Evolutionary conservation across 2,113 vertebrate genomes (phyloP), one percentile per base, ranked within the genome.

Genomic region (Megalops atlanticus): DNA sequence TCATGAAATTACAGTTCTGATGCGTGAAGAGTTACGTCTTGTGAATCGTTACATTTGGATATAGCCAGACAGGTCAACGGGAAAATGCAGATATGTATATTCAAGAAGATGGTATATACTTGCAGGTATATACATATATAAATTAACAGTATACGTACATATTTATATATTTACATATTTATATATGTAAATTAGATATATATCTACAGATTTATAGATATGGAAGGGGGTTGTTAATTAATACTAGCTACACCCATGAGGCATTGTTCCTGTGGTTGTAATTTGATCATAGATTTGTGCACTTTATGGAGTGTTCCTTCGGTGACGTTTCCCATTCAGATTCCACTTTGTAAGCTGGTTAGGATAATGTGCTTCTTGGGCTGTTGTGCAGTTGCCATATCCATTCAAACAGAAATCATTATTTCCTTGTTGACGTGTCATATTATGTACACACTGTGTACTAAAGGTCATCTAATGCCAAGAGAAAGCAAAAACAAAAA

Each of bases 201-300:
- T 31, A 64, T 64, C 31, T 27, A n/a, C 11, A 64, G 72, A 31
- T 43, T 71, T 68, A n/a, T 41, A 41, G 52, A 35, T 71, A 71
- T 72, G 68, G 41, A 72, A 79, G 54, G 78, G 36, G 69, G 49
- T 58, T 58, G 35, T 35, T 10, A 18, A 80, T 80, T 47, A n/a
- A n/a, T n/a, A n/a, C 24, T 80, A 68, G 45, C 52, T 41, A 40
- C 15, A 83, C 85, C 86, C 27, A 24, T 43, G n/a, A 41, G 54
- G 54, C 36, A 40, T n/a, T 36, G 49, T 68, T 76, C 21, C 7
- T 39, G 52, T 77, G 45, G 16, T 74, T 31, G 54, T 24, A 64
- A 75, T 68, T 21, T 12, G 52, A 45, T 71, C 15, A 36, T 43
- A 45, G 16, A 45, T 36, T 35, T 75, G 79, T 80, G 79, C 80